Base-by-base conservation (phyloP, 2,888 invertebrate genomes). In the Drosophila antonietae region DNA sequence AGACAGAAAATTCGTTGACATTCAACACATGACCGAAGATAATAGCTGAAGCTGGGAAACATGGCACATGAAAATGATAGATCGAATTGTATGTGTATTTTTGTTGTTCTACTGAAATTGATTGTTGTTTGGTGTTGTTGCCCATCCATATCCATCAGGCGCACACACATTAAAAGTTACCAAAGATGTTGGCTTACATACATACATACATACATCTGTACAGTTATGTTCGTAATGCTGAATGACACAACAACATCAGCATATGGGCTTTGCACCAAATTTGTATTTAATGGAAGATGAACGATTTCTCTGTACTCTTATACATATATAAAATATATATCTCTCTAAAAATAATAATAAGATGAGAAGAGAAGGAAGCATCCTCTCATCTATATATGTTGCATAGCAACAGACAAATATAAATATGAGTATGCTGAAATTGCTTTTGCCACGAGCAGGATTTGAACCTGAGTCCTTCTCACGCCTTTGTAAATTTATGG, bases 91-190 rank as follows among this genome's bases (percentile, higher is more conserved):
- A 49, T 60, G 53, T 65, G 62, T 59, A 47, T 56, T 66, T 59
- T 20, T 68, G 68, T 66, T 61, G 39, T 39, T 55, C 28, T 39
- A 39, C n/a, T 39, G 28, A 56, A 59, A 61, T 47, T 60, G 76
- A 52, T 53, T 61, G 60, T 65, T 51, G 15, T 51, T 51, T 33
- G 31, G 12, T 65, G 56, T 18, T 65, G 56, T 18, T 66, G 65
- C 60, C 69, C 74, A 76, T 78, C 79, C 66, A 66, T 78, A 69
- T 60, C 53, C 65, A 65, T 65, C 78, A 78, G 47, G 14, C 43
- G 33, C 49, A 33, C 44, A 59, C 46, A 59, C 33, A 52, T 61
- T 56, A 46, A 23, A 60, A 52, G 51, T 18, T 39, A 52, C 47
- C 33, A 59, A 52, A 59, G 55, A 55, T 55, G 62, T 14, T 14